Evolutionary conservation across 2,797 vertebrate species (phyloP), one percentile per base, ranked within the genome.

Genomic region (Ataeniobius toweri): DNA sequence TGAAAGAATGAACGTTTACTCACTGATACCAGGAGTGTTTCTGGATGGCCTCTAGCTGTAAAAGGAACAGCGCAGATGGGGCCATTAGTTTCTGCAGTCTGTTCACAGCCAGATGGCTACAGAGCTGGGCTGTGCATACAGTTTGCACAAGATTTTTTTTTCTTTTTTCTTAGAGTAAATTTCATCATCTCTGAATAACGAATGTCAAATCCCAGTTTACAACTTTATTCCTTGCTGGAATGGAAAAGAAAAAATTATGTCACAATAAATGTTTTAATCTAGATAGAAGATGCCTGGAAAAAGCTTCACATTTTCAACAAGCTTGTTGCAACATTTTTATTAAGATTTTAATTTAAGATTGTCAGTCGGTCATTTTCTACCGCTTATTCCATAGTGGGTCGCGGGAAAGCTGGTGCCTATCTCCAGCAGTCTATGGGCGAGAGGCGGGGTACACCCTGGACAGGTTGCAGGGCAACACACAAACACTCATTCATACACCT

Each of bases 21-120:
- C 93, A 98, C 97, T 95, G 95, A 93, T 98, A 98, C 97, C 97
- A 98, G 84, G 96, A 93, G 69, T 98, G 97, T 93, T 97, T 98
- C 95, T 98, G 96, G 89, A 98, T 98, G 90, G 96, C 96, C 82
- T 98, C 97, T 91, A 97, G 95, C 97, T 97, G 95, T 88, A 85
- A 91, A 83, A 82, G 83, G 87, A 81, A 92, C 77, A 90, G 85
- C 83, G 86, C 87, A 93, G 91, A 93, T 88, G 85, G 86, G 89
- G 78, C 85, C 56, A 90, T 94, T 90, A 94, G 90, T 91, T 88
- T 87, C 78, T 87, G 82, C 80, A 89, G 90, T 85, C 84, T 93
- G 90, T 81, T 89, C 72, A 78, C 81, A 88, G 85, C 89, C 87
- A 94, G 91, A 91, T 94, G 92, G 93, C 85, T 80, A 71, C 79